Evolutionary conservation across 1,140 invertebrate genomes (phyloP), one percentile per base, ranked within the genome.

Genomic region (Lasaia peninsularis): DNA sequence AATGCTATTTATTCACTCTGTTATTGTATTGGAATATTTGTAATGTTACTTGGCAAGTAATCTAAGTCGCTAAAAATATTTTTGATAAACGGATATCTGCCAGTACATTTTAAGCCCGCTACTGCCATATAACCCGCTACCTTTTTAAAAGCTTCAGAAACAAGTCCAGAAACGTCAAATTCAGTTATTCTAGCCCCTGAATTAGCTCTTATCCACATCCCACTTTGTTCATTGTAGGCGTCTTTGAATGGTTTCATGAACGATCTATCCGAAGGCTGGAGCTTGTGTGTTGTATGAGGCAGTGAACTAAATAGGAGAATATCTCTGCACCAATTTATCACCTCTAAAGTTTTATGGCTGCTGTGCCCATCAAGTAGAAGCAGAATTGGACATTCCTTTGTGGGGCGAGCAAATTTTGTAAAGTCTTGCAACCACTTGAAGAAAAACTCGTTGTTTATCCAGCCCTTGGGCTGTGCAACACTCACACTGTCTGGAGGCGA

Each of bases 161-260:
- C 73, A n/a, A 86, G 52, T 60, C 72, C 71, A 55, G 66, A 69
- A 58, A 76, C 73, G n/a, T 72, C 71, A 44, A 68, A 73, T 1
- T 73, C 69, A 1, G 64, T 72, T 52, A 69, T 63, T 32, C 64
- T 14, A 33, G 32, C 16, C 21, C 69, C 70, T 63, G 72, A 33
- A 62, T 81, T 77, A 28, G 54, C 14, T 67, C 72, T 70, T 65
- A 86, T 78, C 67, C 72, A 74, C 70, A 75, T 18, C 20, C 54
- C 63, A 56, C 69, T 70, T 48, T 32, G 49, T 57, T 67, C 31
- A 24, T 69, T 62, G 52, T 80, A 89, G 8, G 71, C 70, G 60
- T 72, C 35, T 73, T 80, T 86, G 20, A 84, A 80, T 10, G 79
- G 75, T 51, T 78, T 81, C 67, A 85, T 79, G 34, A 86, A 74